Evolutionary conservation across 1,140 invertebrate species (phyloP).

Genomic region (Anoplophora glabripennis): DNA sequence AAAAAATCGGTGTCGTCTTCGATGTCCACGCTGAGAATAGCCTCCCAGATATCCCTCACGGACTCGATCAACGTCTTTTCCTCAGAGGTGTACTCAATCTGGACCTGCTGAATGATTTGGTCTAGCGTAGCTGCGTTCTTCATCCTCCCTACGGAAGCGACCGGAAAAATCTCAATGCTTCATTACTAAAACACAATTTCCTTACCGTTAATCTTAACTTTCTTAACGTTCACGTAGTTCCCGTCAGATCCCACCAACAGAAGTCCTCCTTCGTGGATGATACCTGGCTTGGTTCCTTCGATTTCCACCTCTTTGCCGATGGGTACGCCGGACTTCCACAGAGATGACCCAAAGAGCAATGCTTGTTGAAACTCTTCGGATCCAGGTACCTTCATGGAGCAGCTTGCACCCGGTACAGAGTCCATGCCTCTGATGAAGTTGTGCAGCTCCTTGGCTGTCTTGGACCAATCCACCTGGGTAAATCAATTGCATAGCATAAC

Average conservation of each 20-base stretch:
- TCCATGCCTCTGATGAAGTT: constrained; percentile 94
- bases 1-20: constrained; percentile 88
- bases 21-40: constrained; percentile 77
- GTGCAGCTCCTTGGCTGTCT: constrained; percentile 69
- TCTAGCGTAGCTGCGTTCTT: constrained; percentile 82
- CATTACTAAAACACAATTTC: background rate
- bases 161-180: constrained; percentile 54
- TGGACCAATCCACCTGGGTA: constrained; percentile 70
- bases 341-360: constrained; percentile 74
- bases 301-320: constrained; percentile 62
- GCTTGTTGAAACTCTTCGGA: constrained; percentile 60
- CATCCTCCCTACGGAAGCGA: constrained; percentile 76
- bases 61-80: constrained; percentile 66
- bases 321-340: constrained; percentile 67
- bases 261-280: constrained; percentile 77
- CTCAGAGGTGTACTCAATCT: constrained; percentile 71
- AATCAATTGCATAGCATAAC: background rate
- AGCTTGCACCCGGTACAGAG: constrained; percentile 88
- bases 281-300: constrained; percentile 60
- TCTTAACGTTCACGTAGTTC: constrained; percentile 59
- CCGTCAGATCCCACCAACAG: constrained; percentile 78
- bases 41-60: constrained; percentile 74
- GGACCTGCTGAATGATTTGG: constrained; percentile 56
- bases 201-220: constrained; percentile 39
- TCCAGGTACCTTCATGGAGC: constrained; percentile 57